Evolutionary conservation across 2,888 invertebrate species (phyloP).

Genomic region (Eremobia ochroleuca): DNA sequence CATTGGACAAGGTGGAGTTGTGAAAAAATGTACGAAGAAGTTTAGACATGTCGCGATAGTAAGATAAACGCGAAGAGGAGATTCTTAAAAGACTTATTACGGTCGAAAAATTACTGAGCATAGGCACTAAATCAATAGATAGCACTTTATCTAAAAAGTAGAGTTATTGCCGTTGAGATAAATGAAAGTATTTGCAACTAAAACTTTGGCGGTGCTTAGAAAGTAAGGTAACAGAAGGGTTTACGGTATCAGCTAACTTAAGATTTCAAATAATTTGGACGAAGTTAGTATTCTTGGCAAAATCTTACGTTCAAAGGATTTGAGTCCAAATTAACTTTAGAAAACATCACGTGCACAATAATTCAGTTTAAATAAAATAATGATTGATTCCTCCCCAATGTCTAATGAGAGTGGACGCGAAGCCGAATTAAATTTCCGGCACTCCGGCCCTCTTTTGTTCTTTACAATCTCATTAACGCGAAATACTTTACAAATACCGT

Average conservation of each 20-base stretch:
- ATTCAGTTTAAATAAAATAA: slow-evolving; percentile 69
- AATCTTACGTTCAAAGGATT: background rate
- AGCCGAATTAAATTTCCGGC: slow-evolving; percentile 81
- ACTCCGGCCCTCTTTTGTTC: slow-evolving; percentile 82
- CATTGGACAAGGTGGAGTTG: slow-evolving; percentile 44
- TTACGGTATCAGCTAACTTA: slow-evolving; percentile 1
- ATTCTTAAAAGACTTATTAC: slow-evolving; percentile 67
- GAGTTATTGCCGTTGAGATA: slow-evolving; percentile 72
- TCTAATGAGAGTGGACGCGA: slow-evolving; percentile 79
- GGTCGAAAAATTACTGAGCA: slow-evolving; percentile 72
- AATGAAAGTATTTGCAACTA: slow-evolving; percentile 65
- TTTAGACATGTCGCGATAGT: slow-evolving; percentile 34
- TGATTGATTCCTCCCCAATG: slow-evolving; percentile 77
- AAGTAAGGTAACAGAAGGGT: slow-evolving; percentile 33
- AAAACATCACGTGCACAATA: slow-evolving; percentile 29
- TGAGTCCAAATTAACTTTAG: background rate
- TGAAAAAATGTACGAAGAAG: slow-evolving; percentile 44
- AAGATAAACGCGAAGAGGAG: slow-evolving; percentile 53
- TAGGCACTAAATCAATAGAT: slow-evolving; percentile 73
- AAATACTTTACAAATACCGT: slow-evolving; percentile 81
- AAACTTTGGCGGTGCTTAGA: slow-evolving; percentile 53
- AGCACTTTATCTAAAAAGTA: slow-evolving; percentile 70
- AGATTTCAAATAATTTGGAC: slow-evolving; percentile 15
- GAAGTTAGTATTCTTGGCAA: background rate
- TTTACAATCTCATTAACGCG: slow-evolving; percentile 83